Conservation (phyloP, 2,113 vertebrate species). For the Hoplias malabaricus region DNA sequence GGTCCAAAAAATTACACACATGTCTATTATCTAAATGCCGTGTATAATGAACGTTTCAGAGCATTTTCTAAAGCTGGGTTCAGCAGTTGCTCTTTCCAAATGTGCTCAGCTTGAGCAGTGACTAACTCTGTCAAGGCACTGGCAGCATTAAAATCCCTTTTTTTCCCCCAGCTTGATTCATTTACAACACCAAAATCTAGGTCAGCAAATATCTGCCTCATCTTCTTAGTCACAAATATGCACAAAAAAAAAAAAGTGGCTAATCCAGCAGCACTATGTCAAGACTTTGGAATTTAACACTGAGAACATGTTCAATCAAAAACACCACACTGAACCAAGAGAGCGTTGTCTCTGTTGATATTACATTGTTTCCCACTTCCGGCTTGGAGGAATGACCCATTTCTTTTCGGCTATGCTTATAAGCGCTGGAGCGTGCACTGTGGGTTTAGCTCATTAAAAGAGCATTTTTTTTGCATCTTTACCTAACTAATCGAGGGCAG, state of each 20-base stretch:
- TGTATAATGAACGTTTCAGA: slow-evolving; percentile 5
- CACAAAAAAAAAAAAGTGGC: background rate
- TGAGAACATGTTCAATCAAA: background rate
- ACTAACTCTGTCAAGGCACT: slow-evolving; percentile 6
- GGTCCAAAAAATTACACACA: background rate
- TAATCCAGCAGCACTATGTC: background rate
- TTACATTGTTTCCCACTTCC: background rate
- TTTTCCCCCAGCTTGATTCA: background rate
- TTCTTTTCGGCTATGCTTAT: background rate
- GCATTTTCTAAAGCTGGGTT: background rate
- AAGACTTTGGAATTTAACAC: background rate
- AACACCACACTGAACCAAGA: background rate
- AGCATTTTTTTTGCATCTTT: background rate
- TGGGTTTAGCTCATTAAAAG: background rate
- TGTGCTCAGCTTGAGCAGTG: background rate
- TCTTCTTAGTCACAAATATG: background rate
- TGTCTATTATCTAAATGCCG: slow-evolving; percentile 5
- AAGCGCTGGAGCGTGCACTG: background rate
- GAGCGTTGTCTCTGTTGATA: background rate
- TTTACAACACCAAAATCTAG: slow-evolving; percentile 23
- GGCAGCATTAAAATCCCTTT: background rate
- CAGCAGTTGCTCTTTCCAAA: background rate
- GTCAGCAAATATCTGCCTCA: slow-evolving; percentile 19
- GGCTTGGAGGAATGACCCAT: background rate
- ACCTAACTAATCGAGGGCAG: background rate